Evolutionary conservation across 2,113 vertebrate genomes (phyloP).

Genomic region (Bubo bubo): DNA sequence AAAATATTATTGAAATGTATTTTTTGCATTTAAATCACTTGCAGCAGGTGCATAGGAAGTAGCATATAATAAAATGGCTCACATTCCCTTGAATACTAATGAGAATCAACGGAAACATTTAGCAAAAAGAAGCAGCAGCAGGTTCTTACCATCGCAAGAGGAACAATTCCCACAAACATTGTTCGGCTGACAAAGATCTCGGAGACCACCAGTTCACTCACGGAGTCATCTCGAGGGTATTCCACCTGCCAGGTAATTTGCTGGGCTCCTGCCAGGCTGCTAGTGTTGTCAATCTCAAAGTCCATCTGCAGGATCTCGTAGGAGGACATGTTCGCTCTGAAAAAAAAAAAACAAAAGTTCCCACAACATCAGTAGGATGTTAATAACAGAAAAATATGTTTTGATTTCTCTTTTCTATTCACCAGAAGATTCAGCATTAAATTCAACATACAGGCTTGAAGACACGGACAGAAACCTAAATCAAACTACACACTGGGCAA

Average conservation of each 20-base stretch:
- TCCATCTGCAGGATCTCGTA: conserved; percentile 93
- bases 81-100: conserved; percentile 2
- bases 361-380: not conserved
- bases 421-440: not conserved
- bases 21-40: conserved; percentile 42
- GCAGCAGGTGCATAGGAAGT: conserved; percentile 33
- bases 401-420: not conserved
- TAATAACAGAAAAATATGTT: not conserved
- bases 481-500: not conserved
- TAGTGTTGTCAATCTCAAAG: conserved; percentile 88
- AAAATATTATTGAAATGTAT: conserved; percentile 35
- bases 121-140: not conserved
- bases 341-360: not conserved
- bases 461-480: not conserved
- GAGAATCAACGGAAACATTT: not conserved
- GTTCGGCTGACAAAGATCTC: conserved; percentile 90
- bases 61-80: not conserved
- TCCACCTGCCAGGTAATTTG: conserved; percentile 91
- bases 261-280: conserved; percentile 84
- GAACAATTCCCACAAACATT: conserved; percentile 86
- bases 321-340: conserved; percentile 80
- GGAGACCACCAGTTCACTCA: conserved; percentile 78
- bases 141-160: conserved; percentile 85
- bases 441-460: not conserved
- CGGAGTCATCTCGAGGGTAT: conserved; percentile 77